These are phyloP conservation scores for Anarhynchus alexandrinus DNA, from an alignment of 2,113 vertebrate genomes.

Conservation along the genomic window DNA sequence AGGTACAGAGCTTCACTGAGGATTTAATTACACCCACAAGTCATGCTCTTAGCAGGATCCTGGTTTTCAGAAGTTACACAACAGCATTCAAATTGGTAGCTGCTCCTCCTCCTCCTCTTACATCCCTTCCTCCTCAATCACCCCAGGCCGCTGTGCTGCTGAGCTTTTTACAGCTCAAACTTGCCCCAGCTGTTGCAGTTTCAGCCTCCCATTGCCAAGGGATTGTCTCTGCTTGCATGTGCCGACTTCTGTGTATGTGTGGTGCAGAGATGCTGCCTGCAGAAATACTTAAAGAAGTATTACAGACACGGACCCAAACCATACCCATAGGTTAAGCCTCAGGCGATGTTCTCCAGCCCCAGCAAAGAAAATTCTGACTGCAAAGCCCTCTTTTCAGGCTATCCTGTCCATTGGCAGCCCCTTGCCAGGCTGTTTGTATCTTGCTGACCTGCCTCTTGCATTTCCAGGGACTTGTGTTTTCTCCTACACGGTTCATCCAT, in stretches of 20 bases:
- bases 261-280: background rate
- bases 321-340: accelerated
- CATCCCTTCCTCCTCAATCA: background rate
- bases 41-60: background rate
- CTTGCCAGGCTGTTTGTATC: background rate
- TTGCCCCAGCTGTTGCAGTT: background rate
- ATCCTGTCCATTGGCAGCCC: background rate
- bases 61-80: background rate
- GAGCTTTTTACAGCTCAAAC: background rate
- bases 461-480: background rate
- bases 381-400: background rate
- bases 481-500: background rate
- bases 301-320: background rate
- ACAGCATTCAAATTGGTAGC: background rate
- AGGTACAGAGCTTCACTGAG: background rate
- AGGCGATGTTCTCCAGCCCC: background rate
- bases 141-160: background rate
- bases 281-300: background rate
- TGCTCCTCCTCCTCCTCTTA: background rate
- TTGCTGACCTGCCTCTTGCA: background rate
- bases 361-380: background rate
- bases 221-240: background rate
- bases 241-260: background rate
- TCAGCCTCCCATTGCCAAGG: background rate
- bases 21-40: background rate